Evolutionary conservation across 2,888 invertebrate species (phyloP).

Genomic region (Hoplodrina blanda): DNA sequence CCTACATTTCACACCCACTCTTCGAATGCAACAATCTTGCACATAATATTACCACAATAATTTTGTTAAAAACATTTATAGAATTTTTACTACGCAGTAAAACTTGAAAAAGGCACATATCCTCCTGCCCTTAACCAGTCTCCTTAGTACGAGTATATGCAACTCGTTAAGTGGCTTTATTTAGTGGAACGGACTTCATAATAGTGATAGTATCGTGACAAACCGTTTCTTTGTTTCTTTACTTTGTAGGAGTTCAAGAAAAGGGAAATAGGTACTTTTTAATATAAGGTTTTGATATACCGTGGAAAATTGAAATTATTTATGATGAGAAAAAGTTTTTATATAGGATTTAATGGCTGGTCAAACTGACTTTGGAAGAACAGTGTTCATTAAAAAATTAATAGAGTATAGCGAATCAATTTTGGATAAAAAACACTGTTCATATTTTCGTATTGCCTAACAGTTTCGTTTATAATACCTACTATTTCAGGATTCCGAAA

Average conservation of each 20-base stretch:
- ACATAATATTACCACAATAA: conserved; percentile 76
- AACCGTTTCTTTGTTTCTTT: conserved; percentile 67
- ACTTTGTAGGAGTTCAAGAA: conserved; percentile 63
- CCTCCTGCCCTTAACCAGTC: conserved; percentile 63
- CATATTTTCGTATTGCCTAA: background rate
- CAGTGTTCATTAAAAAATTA: background rate
- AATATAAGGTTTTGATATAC: conserved; percentile 30
- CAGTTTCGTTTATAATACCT: background rate
- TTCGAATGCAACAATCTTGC: conserved; percentile 70
- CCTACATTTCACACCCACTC: conserved; percentile 61
- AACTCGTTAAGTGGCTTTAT: conserved; percentile 65
- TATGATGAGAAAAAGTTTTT: conserved; percentile 15
- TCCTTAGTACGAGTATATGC: conserved; percentile 58
- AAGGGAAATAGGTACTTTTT: conserved; percentile 22
- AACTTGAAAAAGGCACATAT: conserved; percentile 66
- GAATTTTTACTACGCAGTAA: conserved; percentile 77
- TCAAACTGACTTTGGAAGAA: background rate
- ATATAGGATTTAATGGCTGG: background rate
- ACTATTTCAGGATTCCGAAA: too few species aligned
- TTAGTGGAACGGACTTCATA: conserved; percentile 60
- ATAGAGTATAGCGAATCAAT: background rate
- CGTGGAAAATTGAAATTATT: conserved; percentile 40
- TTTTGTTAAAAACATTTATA: conserved; percentile 76
- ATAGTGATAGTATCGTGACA: conserved; percentile 57
- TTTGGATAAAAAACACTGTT: background rate